Base-by-base conservation (phyloP, 92 coral and sea anemone genomes). In the Zoanthus sociatus region DNA sequence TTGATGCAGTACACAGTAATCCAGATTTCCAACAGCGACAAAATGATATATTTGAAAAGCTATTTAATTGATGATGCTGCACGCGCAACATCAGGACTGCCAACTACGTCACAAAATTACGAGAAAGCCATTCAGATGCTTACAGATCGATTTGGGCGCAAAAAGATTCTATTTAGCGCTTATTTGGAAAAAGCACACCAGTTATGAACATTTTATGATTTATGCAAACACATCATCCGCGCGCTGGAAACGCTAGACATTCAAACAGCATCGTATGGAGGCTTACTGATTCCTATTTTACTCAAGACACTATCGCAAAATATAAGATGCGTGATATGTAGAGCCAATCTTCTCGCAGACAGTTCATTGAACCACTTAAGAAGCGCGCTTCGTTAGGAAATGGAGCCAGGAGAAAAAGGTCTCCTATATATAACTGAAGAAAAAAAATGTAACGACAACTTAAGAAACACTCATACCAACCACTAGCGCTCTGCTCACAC, bases 401-500 rank as follows among this genome's bases (percentile, higher is more conserved):
- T 33, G 2, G 42, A 33, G 3, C 1, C 3, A 33, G 0, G n/a
- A 33, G 3, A 33, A 33, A 33, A 33, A 33, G 42, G 42, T 33
- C 42, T 33, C 42, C 42, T n/a, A n/a, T n/a, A n/a, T n/a, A n/a
- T 33, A 33, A 33, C 3, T 33, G 42, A 58, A 58, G 64, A n/a
- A 58, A 58, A 58, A 58, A n/a, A 56, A 56, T n/a, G n/a, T n/a
- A n/a, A n/a, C 63, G 63, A 56, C 63, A 56, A 56, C 63, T 11
- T 50, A 47, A 51, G 87, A 84, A 21, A 71, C 33, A 16, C 8
- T 58, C 0, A 42, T 21, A 30, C 68, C 82, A 26, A 50, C 82
- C 31, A 51, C 31, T 48, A 47, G 87, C 44, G 63, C 87, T 42
- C 68, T 76, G 33, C 64, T 69, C 20, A 33, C 81, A 16, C 15